These are phyloP conservation scores for Catostomus latipinnis DNA, from an alignment of 2,797 vertebrate genomes.

Conservation along the genomic window DNA sequence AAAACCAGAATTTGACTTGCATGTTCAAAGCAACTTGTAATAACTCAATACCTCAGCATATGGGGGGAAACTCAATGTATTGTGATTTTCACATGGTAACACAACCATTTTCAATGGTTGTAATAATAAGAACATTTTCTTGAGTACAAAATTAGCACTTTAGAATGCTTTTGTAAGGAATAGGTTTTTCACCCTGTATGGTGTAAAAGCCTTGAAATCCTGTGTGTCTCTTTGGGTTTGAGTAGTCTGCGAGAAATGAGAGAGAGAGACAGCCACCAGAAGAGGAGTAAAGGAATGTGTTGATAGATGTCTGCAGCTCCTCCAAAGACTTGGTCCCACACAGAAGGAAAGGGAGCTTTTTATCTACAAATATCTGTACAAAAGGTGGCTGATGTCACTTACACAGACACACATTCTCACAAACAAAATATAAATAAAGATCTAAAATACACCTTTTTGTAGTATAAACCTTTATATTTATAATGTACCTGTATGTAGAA, in stretches of 20 bases:
- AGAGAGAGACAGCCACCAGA: conserved; percentile 82
- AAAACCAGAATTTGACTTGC: no score
- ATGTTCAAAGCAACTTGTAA: no score
- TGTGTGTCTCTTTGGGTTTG: conserved; percentile 84
- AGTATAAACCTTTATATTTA: no score
- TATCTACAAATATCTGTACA: conserved; percentile 71
- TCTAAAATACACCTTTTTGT: no score
- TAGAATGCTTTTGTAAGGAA: no score
- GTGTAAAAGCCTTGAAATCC: conserved; percentile 90
- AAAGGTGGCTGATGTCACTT: not conserved
- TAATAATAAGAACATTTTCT: no score
- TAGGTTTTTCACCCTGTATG: conserved; percentile 78
- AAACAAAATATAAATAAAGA: not conserved
- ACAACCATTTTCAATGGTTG: no score
- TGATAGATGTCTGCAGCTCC: conserved; percentile 69
- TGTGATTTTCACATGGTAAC: no score
- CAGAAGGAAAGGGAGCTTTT: conserved; percentile 67
- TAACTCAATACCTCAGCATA: no score
- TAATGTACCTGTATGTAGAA: no score
- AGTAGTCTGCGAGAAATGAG: conserved; percentile 87
- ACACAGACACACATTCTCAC: not conserved
- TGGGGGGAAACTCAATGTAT: no score
- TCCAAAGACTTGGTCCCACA: conserved; percentile 78
- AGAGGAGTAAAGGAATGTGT: conserved; percentile 75
- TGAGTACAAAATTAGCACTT: no score